phyloP scores from a whole-genome alignment of 1,140 invertebrate species.

The Drosophila dunni region DNA sequence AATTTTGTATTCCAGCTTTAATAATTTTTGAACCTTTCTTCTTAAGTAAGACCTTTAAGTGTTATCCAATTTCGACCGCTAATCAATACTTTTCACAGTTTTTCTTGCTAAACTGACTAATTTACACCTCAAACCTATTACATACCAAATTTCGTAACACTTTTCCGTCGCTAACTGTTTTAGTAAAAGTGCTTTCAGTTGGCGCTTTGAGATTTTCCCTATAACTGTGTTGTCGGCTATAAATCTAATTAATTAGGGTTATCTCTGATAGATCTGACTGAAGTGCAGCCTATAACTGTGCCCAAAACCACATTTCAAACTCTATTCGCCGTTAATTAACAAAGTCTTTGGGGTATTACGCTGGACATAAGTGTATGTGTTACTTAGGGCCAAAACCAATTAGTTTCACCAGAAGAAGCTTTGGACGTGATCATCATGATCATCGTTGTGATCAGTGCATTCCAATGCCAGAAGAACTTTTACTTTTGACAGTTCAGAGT shows the following conservation, averaged over 20 bases:
- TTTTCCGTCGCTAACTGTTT: too few species aligned
- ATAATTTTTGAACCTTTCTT: too few species aligned
- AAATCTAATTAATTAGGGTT: not conserved
- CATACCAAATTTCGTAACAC: too few species aligned
- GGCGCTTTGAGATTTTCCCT: too few species aligned
- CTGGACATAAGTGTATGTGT: not conserved
- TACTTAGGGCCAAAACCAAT: constrained; percentile 34
- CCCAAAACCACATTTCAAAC: not conserved
- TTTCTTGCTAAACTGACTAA: too few species aligned
- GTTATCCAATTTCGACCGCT: too few species aligned
- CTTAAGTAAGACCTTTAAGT: too few species aligned
- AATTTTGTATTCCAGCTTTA: too few species aligned
- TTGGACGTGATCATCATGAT: constrained; percentile 19
- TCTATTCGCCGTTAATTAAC: constrained; percentile 8
- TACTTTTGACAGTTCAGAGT: constrained; percentile 68
- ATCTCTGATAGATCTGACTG: not conserved
- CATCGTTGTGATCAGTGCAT: constrained; percentile 45
- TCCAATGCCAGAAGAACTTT: constrained; percentile 68
- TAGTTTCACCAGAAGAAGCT: constrained; percentile 45
- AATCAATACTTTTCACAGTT: too few species aligned
- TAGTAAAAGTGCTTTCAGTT: too few species aligned
- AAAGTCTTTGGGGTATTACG: constrained; percentile 1
- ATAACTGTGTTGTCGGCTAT: not conserved
- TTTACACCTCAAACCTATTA: too few species aligned
- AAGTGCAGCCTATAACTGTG: constrained; percentile 11